Evolutionary conservation across 2,113 vertebrate genomes (phyloP).

Genomic region (Bothrops jararaca): DNA sequence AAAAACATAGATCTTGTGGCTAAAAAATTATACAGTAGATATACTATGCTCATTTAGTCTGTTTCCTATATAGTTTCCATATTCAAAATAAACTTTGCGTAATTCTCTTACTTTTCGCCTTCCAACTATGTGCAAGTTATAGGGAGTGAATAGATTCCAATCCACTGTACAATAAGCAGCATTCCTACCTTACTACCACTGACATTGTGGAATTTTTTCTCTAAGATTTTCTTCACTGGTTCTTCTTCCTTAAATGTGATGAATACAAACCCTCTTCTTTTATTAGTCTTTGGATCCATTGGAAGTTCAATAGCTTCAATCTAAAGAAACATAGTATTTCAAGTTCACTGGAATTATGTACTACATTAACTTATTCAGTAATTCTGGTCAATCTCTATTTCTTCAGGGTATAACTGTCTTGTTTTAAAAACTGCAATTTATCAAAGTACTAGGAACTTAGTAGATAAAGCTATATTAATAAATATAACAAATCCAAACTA

Average conservation of each 20-base stretch:
- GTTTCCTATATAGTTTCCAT: neutral
- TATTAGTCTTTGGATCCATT: constrained; percentile 97
- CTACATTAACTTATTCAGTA: neutral
- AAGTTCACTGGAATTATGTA: neutral
- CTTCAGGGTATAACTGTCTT: neutral
- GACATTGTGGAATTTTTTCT: constrained; percentile 96
- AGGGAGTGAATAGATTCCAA: neutral
- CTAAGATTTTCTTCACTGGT: constrained; percentile 90
- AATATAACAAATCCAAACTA: neutral
- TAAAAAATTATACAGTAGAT: neutral
- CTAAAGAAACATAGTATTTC: constrained; percentile 61
- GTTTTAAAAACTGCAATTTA: neutral
- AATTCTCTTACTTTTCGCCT: neutral
- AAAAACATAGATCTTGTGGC: neutral
- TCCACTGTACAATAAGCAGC: neutral
- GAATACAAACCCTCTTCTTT: constrained; percentile 96
- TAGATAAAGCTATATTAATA: neutral
- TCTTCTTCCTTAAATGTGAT: constrained; percentile 97
- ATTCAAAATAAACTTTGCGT: neutral
- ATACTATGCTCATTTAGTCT: neutral
- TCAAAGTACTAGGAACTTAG: neutral
- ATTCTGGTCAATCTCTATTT: neutral
- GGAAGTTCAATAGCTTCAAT: constrained; percentile 97
- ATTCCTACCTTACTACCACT: constrained; percentile 91
- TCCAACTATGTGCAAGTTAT: neutral